phyloP scores from a whole-genome alignment of 2,888 invertebrate genomes.

The Silvanus unidentatus region DNA sequence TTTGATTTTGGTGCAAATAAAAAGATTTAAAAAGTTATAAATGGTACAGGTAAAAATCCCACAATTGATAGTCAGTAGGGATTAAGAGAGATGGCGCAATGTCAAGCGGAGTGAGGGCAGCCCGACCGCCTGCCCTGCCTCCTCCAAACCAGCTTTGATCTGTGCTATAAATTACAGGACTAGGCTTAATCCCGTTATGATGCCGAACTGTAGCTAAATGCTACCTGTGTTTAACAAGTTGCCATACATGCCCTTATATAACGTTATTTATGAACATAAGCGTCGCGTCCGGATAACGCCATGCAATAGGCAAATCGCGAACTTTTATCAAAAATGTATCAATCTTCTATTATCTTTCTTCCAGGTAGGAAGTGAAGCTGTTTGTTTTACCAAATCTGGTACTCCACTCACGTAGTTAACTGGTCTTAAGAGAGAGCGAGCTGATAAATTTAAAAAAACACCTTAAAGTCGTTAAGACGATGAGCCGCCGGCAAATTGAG shows the following conservation, averaged over 20 bases:
- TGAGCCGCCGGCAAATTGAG: conserved; percentile 44
- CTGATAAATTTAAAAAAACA: conserved; percentile 44
- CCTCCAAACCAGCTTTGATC: conserved; percentile 18
- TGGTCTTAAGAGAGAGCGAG: conserved; percentile 34
- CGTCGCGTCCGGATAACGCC: neutral
- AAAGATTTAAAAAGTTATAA: conserved; percentile 41
- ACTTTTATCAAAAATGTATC: conserved; percentile 25
- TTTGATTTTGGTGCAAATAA: conserved; percentile 37
- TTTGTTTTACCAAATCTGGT: conserved; percentile 13
- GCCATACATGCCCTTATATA: conserved; percentile 17
- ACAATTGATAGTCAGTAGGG: conserved; percentile 46
- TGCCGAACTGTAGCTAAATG: conserved; percentile 35
- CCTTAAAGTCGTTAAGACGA: conserved; percentile 43
- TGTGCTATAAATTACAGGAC: conserved; percentile 42
- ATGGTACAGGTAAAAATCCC: conserved; percentile 46
- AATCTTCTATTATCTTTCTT: conserved; percentile 33
- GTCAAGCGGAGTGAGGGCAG: conserved; percentile 7
- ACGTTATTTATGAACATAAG: conserved; percentile 16
- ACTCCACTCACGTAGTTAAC: conserved; percentile 38
- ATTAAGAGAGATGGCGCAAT: conserved; percentile 41
- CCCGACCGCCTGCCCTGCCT: neutral
- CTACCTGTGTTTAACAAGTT: conserved; percentile 37
- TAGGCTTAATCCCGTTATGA: conserved; percentile 44
- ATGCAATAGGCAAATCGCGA: conserved; percentile 18
- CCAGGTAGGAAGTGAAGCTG: conserved; percentile 12